Base-by-base conservation (phyloP, 2,797 vertebrate genomes). In the Petrocephalus schoutedeni region DNA sequence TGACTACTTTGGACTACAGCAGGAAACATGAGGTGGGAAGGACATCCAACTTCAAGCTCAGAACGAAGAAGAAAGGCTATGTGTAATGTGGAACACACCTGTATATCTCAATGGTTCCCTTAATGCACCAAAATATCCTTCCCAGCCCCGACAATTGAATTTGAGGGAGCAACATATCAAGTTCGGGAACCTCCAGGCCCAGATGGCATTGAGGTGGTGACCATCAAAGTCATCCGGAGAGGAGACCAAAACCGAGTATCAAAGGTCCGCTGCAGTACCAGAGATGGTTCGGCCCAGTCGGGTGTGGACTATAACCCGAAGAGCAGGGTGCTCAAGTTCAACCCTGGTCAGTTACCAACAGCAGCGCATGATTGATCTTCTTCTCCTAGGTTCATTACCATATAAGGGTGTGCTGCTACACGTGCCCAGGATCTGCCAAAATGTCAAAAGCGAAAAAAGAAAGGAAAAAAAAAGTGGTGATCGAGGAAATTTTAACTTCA, bases 301-400 rank as follows among this genome's bases (percentile, higher is more conserved):
- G 98, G 98, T 23, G 93, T 99, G 3, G 98, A 99, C 93, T 99
- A 99, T 91, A 98, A 99, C 88, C 98, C 98, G 41, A 99, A 97
- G 92, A 99, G 98, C 88, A 93, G 97, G 0, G 95, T 99, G 89
- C 95, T 99, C 0, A 98, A 97, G 80, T 99, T 98, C 93, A 97
- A 92, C 59, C 98, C 98, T 0, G 98, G 98, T 99, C 90, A 95
- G 92, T 91, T 9, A 41, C 85, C 85, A 45, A 28, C 16, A 16
- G 12, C 12, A 0, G 19, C 19, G 14, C 56, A 6, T n/a, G n/a
- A 23, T 5, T 28, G 19, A 59, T 58, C n/a, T 49, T 77, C 23
- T 32, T 1, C 49, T 16, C 21, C 6, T 77, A 9, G 16, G 28
- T 77, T 77, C 74, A 16, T 45, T 45, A 45, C 41, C 41, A 45